phyloP scores from a whole-genome alignment of 2,113 vertebrate species.

The Colistium nudipinnis region DNA sequence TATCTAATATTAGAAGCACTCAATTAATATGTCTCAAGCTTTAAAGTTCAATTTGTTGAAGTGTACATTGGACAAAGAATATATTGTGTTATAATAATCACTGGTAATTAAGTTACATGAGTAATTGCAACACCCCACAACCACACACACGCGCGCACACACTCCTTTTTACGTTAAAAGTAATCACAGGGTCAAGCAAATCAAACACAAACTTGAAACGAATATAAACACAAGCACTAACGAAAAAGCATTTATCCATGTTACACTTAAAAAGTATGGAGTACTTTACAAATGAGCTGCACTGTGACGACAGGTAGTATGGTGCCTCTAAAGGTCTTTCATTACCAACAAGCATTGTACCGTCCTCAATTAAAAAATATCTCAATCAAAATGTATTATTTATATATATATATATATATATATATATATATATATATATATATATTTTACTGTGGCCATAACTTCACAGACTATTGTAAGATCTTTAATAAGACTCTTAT shows the following conservation, averaged over 20 bases:
- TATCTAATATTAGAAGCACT: neutral
- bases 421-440: neutral
- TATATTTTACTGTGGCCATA: slow-evolving; percentile 11
- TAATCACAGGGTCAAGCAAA: neutral
- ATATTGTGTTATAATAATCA: slow-evolving; percentile 30
- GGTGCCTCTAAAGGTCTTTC: slow-evolving; percentile 7
- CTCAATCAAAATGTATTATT: neutral
- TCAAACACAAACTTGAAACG: neutral
- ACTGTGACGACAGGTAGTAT: slow-evolving; percentile 22
- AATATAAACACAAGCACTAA: slow-evolving; percentile 22
- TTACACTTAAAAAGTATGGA: slow-evolving; percentile 18
- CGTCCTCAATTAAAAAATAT: slow-evolving; percentile 2
- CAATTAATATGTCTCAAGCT: neutral
- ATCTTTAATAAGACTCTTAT: neutral
- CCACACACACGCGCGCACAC: neutral
- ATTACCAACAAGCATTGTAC: neutral
- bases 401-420: neutral
- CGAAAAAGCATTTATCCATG: slow-evolving; percentile 10
- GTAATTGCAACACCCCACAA: neutral
- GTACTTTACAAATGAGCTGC: slow-evolving; percentile 45
- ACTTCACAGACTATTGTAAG: neutral
- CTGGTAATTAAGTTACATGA: slow-evolving; percentile 46
- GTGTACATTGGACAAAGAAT: neutral
- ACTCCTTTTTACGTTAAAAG: slow-evolving; percentile 1
- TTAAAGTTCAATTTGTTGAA: neutral